These are phyloP conservation scores for Drosophila antonietae DNA, from an alignment of 2,888 invertebrate species.

Conservation along the genomic window DNA sequence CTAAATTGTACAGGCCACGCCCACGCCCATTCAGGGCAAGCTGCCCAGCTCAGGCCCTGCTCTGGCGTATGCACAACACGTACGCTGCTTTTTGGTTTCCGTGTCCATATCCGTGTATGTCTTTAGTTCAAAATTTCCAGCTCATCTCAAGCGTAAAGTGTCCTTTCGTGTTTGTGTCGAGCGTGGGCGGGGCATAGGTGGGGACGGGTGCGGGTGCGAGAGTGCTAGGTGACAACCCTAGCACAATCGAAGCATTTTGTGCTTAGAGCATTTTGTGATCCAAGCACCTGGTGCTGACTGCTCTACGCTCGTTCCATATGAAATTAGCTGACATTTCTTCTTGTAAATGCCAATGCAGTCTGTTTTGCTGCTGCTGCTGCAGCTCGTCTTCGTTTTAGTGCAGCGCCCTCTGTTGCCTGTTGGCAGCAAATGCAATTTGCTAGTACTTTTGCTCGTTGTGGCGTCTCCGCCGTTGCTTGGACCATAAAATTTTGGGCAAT, in stretches of 20 bases:
- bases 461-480: conserved; percentile 42
- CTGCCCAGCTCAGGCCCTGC: background rate
- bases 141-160: conserved; percentile 74
- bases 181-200: background rate
- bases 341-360: conserved; percentile 58
- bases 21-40: background rate
- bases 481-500: conserved; percentile 76
- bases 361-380: conserved; percentile 22
- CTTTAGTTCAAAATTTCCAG: conserved; percentile 55
- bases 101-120: conserved; percentile 53
- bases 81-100: conserved; percentile 59
- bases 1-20: conserved; percentile 47
- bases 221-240: background rate
- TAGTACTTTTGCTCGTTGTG: conserved; percentile 56
- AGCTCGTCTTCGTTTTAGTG: conserved; percentile 58
- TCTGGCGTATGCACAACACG: conserved; percentile 65
- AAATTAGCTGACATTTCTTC: conserved; percentile 70
- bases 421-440: conserved; percentile 74
- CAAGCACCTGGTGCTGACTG: conserved; percentile 75
- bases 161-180: conserved; percentile 64
- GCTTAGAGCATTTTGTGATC: conserved; percentile 71
- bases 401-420: conserved; percentile 66
- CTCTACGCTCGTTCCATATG: conserved; percentile 23
- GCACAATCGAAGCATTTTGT: conserved; percentile 36
- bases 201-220: too few relatives aligned